These are phyloP conservation scores for Muntiacus reevesi DNA, from an alignment of 2,113 vertebrate species.

Conservation along the genomic window DNA sequence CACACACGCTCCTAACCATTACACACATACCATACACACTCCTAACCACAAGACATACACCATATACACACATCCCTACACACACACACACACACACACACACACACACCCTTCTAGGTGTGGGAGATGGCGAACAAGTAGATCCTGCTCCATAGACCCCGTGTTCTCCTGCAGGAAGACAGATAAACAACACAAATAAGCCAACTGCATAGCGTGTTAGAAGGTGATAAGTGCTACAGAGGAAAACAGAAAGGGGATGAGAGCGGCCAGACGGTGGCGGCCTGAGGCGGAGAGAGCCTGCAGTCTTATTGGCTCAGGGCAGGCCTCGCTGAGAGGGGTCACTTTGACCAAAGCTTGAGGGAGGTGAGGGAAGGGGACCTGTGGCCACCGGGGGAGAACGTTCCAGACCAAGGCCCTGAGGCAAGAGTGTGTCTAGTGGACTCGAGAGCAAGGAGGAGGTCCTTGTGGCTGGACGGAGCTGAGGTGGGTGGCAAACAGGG, in stretches of 20 bases:
- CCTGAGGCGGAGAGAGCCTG: background rate
- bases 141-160: background rate
- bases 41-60: background rate
- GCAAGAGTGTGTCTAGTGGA: background rate
- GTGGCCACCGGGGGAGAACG: no score
- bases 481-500: background rate
- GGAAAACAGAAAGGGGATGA: background rate
- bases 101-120: background rate
- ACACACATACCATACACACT: background rate
- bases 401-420: background rate
- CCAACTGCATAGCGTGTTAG: accelerated
- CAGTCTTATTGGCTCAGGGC: background rate
- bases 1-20: background rate
- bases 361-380: background rate
- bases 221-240: background rate
- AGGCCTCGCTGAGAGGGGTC: background rate
- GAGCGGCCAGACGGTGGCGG: accelerated
- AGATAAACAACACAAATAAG: no score
- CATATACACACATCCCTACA: background rate
- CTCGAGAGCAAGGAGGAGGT: background rate
- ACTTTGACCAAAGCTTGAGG: background rate
- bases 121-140: background rate
- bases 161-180: background rate
- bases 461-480: background rate
- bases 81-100: background rate